phyloP scores from a whole-genome alignment of 2,113 vertebrate genomes.

The Phylloscopus trochiloides region DNA sequence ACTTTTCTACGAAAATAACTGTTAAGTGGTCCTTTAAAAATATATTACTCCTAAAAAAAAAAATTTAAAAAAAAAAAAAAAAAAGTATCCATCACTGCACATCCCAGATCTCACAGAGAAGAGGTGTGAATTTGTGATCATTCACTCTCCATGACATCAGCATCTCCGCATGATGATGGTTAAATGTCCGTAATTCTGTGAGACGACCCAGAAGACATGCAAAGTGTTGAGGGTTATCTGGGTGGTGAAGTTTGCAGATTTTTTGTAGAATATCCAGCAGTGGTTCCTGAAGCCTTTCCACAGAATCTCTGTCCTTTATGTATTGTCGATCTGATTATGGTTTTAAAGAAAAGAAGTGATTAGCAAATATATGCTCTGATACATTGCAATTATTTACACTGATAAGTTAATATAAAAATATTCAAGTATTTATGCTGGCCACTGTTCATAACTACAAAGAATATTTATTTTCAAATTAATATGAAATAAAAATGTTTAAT shows the following conservation, averaged over 20 bases:
- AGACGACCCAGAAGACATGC: constrained; percentile 94
- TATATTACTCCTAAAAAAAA: not conserved
- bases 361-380: not conserved
- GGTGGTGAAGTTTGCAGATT: constrained; percentile 86
- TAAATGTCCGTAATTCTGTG: constrained; percentile 93
- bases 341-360: constrained; percentile 4
- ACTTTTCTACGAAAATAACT: not conserved
- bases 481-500: not conserved
- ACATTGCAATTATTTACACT: not conserved
- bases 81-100: constrained; percentile 78
- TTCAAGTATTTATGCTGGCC: not conserved
- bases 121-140: constrained; percentile 95
- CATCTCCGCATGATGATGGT: constrained; percentile 94
- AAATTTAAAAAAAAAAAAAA: not conserved
- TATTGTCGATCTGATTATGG: constrained; percentile 85
- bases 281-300: constrained; percentile 92
- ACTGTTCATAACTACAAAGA: not conserved
- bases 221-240: constrained; percentile 90
- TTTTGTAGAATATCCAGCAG: constrained; percentile 89
- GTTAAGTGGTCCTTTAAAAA: constrained; percentile 18
- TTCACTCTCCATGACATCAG: constrained; percentile 92
- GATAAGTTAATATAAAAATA: not conserved
- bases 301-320: constrained; percentile 87
- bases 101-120: constrained; percentile 99
- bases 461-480: not conserved